Evolutionary conservation across 2,888 invertebrate species (phyloP).

Genomic region (Phlogophora meticulosa): DNA sequence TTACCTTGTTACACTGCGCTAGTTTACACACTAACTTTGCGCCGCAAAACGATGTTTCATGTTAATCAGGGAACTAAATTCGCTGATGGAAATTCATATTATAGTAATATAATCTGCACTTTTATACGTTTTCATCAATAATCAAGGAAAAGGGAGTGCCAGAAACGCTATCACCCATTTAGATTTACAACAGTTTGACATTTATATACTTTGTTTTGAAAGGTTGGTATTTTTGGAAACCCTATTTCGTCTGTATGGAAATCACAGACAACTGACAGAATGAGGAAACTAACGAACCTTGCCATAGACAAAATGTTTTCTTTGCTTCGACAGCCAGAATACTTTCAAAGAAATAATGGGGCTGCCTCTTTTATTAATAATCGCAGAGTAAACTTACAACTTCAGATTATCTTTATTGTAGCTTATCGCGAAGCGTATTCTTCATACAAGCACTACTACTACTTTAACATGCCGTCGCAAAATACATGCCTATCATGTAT

Average conservation of each 20-base stretch:
- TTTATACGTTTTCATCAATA: slow-evolving; percentile 55
- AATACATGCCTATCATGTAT: too few relatives aligned
- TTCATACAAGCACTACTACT: too few relatives aligned
- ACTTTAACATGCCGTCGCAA: too few relatives aligned
- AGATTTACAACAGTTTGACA: slow-evolving; percentile 63
- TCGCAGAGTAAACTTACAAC: too few relatives aligned
- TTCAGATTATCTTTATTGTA: too few relatives aligned
- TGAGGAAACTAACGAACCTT: too few relatives aligned
- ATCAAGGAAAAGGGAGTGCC: slow-evolving; percentile 77
- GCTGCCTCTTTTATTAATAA: too few relatives aligned
- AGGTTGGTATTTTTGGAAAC: slow-evolving; percentile 46
- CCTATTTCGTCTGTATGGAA: not conserved
- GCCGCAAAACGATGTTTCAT: slow-evolving; percentile 52
- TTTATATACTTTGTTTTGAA: slow-evolving; percentile 36
- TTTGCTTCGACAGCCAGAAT: too few relatives aligned
- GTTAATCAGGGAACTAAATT: slow-evolving; percentile 34
- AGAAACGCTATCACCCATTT: slow-evolving; percentile 66
- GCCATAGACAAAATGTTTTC: slow-evolving; percentile 4
- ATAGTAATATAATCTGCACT: slow-evolving; percentile 42
- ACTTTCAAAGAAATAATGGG: too few relatives aligned
- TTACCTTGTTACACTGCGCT: slow-evolving; percentile 58
- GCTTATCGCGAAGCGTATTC: too few relatives aligned
- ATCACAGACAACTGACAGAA: too few relatives aligned
- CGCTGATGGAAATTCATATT: slow-evolving; percentile 56
- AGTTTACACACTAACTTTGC: slow-evolving; percentile 50